Percentiles rank a stretch among this genome's conserved stretches.
phyloP scores from a whole-genome alignment of 2,797 vertebrate genomes.

The Centropyge bicolor region DNA sequence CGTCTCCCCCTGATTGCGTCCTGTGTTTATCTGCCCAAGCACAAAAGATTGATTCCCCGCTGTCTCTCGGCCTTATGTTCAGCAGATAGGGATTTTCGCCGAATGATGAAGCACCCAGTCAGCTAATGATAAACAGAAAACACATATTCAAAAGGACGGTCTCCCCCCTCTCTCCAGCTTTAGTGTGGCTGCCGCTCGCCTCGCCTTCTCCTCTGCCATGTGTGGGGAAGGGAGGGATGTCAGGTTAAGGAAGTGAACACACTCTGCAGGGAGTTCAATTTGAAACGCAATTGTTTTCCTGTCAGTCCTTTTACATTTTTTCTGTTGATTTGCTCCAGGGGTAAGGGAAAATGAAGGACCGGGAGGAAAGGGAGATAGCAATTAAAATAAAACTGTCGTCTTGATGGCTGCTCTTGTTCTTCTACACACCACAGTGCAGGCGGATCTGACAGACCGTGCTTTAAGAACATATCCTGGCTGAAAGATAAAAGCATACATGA shows the following conservation, averaged over 20 bases:
- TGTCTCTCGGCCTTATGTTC: conserved; percentile 91
- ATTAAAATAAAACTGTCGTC: conserved; percentile 89
- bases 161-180: conserved; percentile 73
- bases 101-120: conserved; percentile 88
- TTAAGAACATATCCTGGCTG: conserved; percentile 84
- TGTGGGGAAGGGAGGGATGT: conserved; percentile 85
- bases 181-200: conserved; percentile 77
- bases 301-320: conserved; percentile 88
- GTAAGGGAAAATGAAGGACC: conserved; percentile 89
- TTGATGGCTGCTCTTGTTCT: conserved; percentile 87
- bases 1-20: conserved; percentile 89
- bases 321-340: conserved; percentile 89
- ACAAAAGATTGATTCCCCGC: conserved; percentile 94
- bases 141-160: conserved; percentile 90
- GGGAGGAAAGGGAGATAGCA: conserved; percentile 85
- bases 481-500: conserved; percentile 84
- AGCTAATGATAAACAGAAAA: conserved; percentile 90
- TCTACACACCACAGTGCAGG: conserved; percentile 75
- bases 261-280: conserved; percentile 90
- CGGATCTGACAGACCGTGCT: conserved; percentile 84
- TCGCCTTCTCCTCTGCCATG: conserved; percentile 81
- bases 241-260: conserved; percentile 90
- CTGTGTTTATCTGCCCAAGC: conserved; percentile 91
- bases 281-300: conserved; percentile 90
- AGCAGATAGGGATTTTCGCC: conserved; percentile 90